Base-by-base conservation (phyloP, 2,797 vertebrate genomes). In the Ctenochaetus hawaiiensis region DNA sequence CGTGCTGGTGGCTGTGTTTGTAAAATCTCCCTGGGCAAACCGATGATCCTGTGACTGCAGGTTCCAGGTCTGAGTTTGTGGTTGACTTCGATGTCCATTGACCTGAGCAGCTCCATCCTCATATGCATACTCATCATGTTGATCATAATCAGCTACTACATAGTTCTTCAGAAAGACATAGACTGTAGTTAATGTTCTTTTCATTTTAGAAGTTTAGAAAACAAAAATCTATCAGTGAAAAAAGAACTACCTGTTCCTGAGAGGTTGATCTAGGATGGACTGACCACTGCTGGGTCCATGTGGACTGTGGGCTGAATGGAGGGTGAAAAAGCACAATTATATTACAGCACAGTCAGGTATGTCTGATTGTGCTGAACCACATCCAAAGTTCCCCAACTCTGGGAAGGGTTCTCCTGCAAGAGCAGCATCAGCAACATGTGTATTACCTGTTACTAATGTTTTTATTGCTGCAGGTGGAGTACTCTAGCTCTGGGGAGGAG, bases 401-500 rank as follows among this genome's bases (percentile, higher is more conserved):
- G 26, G 26, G 4, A 26, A 26, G 4, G 26, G 26, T 26, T 26
- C 26, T 30, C 26, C 26, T 39, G 6, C 2, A 8, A 39, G 9
- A 47, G 45, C 12, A 13, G 45, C 61, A 26, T 43, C 66, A 14
- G 11, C 63, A 64, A 20, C 6, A 34, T 59, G 16, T 71, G 47
- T 8, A 20, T 95, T 96, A 98, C 98, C 95, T 95, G 66, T 89
- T 93, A 41, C 86, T 91, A 23, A 85, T 9, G 67, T 94, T 94
- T 26, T 93, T 94, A 68, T 93, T 93, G 60, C 94, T 96, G 74
- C 95, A 96, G 76, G 95, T 91, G 0, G 96, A 96, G 85, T 88
- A 92, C 70, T 94, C 95, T 47, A 90, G 85, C 51, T 96, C 96
- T 0, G 95, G 94, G 41, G 95, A 96, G 81, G 96, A 97, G 78